Conservation (phyloP, 2,113 vertebrate species). For the Oryzias javanicus region DNA sequence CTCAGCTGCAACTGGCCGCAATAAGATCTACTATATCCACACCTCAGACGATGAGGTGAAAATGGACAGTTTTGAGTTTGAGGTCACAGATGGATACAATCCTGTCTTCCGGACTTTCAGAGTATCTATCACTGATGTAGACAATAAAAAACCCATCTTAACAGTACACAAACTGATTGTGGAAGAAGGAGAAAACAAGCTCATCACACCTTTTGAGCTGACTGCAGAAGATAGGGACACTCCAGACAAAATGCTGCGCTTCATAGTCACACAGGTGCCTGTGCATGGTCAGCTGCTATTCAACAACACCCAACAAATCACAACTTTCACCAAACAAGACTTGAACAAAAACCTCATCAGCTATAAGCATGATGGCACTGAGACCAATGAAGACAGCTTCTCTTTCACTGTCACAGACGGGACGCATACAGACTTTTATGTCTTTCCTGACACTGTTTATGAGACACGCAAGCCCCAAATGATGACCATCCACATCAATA, state of each 20-base stretch:
- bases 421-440: slow-evolving; percentile 90
- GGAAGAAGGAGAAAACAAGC: slow-evolving; percentile 85
- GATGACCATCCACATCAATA: slow-evolving; percentile 86
- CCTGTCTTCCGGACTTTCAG: slow-evolving; percentile 94
- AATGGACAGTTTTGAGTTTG: slow-evolving; percentile 98
- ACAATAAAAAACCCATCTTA: slow-evolving; percentile 95
- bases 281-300: slow-evolving; percentile 87
- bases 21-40: slow-evolving; percentile 95
- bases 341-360: slow-evolving; percentile 93
- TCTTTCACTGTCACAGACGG: slow-evolving; percentile 94
- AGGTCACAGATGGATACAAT: slow-evolving; percentile 95
- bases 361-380: slow-evolving; percentile 90
- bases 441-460: slow-evolving; percentile 90
- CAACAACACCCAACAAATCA: slow-evolving; percentile 81
- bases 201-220: slow-evolving; percentile 95
- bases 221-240: slow-evolving; percentile 92
- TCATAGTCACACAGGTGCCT: slow-evolving; percentile 87
- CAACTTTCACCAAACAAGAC: slow-evolving; percentile 89
- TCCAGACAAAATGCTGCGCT: slow-evolving; percentile 81
- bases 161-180: slow-evolving; percentile 83
- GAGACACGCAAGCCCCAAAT: slow-evolving; percentile 90
- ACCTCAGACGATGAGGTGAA: slow-evolving; percentile 94
- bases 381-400: slow-evolving; percentile 88
- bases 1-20: slow-evolving; percentile 92
- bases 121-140: slow-evolving; percentile 92